phyloP scores from a whole-genome alignment of 2,113 vertebrate genomes.

The Myotis davidii region DNA sequence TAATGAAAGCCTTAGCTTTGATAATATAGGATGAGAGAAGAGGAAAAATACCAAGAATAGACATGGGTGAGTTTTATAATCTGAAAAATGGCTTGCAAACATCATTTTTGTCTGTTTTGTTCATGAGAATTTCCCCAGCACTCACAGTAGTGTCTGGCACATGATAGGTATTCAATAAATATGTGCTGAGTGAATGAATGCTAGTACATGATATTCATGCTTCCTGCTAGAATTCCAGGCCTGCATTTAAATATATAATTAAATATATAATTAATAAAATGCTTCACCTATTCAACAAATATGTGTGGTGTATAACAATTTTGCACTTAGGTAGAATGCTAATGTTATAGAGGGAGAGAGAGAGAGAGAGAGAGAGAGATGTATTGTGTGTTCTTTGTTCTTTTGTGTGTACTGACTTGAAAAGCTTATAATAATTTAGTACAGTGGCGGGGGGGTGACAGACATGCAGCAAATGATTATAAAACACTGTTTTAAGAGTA shows the following conservation, averaged over 20 bases:
- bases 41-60: background rate
- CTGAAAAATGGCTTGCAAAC: conserved; percentile 19
- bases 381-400: too few species aligned
- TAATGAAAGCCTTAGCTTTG: background rate
- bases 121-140: background rate
- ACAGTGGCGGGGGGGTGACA: background rate
- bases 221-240: conserved; percentile 30
- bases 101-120: conserved; percentile 7
- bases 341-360: background rate
- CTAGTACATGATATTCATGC: background rate
- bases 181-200: background rate
- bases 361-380: too few species aligned
- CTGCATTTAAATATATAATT: conserved; percentile 39
- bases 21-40: background rate
- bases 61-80: conserved; percentile 30
- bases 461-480: background rate
- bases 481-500: background rate
- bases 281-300: background rate
- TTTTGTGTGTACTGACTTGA: too few species aligned
- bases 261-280: conserved; percentile 46
- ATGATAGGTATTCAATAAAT: background rate
- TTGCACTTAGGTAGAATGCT: background rate
- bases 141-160: background rate
- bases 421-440: background rate
- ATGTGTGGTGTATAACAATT: background rate